These are phyloP conservation scores for Zalophus californianus DNA, from an alignment of 2,797 vertebrate species.

Conservation along the genomic window DNA sequence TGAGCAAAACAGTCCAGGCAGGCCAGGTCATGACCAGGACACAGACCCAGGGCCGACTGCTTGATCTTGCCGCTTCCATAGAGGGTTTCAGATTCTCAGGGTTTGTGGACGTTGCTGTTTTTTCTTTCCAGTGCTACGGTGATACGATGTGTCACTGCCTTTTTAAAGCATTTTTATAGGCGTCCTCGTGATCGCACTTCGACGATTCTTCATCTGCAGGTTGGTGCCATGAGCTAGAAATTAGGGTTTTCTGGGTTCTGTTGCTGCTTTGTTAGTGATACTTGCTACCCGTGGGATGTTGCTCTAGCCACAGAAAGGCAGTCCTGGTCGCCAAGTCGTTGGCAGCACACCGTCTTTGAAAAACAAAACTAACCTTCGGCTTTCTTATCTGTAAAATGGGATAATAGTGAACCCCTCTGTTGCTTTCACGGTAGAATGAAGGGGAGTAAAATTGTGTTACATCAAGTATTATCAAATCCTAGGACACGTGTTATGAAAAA, in stretches of 20 bases:
- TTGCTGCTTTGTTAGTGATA: no score
- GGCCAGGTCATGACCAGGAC: background rate
- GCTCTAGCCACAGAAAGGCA: background rate
- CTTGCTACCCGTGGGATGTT: background rate
- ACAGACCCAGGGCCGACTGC: background rate
- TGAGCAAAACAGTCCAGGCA: background rate
- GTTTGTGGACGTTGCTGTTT: background rate
- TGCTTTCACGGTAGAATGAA: background rate
- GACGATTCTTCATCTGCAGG: background rate
- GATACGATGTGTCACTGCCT: background rate
- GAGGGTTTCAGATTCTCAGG: background rate
- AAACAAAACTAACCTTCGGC: background rate
- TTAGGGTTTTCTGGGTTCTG: background rate
- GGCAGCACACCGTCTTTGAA: background rate
- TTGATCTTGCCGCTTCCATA: accelerated
- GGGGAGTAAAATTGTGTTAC: background rate
- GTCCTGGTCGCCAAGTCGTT: background rate
- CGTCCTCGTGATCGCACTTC: background rate
- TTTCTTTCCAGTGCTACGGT: background rate
- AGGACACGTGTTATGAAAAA: background rate
- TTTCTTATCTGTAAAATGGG: background rate
- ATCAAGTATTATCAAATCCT: background rate
- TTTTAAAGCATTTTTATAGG: background rate
- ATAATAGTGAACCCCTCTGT: background rate
- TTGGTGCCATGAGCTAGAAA: background rate